These are phyloP conservation scores for Dryoscopus gambensis DNA, from an alignment of 2,113 vertebrate species.

Conservation along the genomic window DNA sequence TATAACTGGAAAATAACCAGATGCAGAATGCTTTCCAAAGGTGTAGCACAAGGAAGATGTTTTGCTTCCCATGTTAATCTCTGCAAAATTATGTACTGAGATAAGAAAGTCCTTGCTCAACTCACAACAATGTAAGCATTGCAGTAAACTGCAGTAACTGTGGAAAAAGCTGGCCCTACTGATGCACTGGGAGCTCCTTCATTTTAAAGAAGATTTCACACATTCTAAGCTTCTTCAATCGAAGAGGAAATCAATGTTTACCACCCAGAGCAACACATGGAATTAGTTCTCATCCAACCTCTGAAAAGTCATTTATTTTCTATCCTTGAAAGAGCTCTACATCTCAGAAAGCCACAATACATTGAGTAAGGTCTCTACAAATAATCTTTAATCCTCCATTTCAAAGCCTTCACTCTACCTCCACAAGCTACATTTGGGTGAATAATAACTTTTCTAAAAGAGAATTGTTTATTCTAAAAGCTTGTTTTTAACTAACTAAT, in stretches of 20 bases:
- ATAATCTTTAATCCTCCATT: constrained; percentile 34
- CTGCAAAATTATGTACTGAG: background rate
- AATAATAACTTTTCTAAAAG: background rate
- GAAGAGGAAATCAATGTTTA: constrained; percentile 41
- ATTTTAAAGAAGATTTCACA: constrained; percentile 15
- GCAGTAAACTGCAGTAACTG: background rate
- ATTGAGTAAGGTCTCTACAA: background rate
- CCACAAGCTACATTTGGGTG: background rate
- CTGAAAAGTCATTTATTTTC: constrained; percentile 46
- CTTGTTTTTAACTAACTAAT: background rate
- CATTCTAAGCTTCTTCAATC: constrained; percentile 17
- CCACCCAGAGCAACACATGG: constrained; percentile 20
- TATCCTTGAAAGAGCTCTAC: constrained; percentile 14
- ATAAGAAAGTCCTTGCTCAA: background rate
- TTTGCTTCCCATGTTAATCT: constrained; percentile 16
- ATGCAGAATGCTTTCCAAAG: background rate
- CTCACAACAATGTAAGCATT: background rate
- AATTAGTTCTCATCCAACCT: constrained; percentile 23
- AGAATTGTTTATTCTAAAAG: background rate
- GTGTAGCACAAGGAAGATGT: background rate
- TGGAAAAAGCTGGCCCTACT: background rate
- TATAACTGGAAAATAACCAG: background rate
- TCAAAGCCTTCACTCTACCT: constrained; percentile 4
- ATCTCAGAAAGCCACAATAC: background rate
- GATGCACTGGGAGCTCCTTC: background rate